Evolutionary conservation across 2,888 invertebrate species (phyloP), one percentile per base, ranked within the genome.

Genomic region (Chydorus sphaericus): DNA sequence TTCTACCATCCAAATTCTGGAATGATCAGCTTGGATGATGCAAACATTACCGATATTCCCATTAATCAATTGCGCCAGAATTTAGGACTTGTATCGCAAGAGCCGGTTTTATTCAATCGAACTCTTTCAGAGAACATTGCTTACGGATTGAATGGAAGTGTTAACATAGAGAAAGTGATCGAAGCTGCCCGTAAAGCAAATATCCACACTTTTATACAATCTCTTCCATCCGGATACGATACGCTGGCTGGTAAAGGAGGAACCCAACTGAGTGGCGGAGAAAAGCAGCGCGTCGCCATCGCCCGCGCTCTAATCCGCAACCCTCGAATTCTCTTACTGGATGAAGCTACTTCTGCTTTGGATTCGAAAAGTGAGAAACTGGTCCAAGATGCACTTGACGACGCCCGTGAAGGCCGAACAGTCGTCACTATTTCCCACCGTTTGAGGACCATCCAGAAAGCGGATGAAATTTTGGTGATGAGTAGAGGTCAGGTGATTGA

Each of bases 41-140:
- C 77, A 62, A 78, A 82, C 64, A 77, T 82, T 31, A 70, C 71
- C n/a, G 70, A 74, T 58, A 75, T 88, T 63, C 81, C 85, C 1
- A 66, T 87, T 20, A 66, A 75, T 1, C 80, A 79, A 54, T 69
- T 86, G 10, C 76, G 94, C 57, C 76, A 79, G 44, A 82, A 87
- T 60, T 77, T 94, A 58, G 91, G 91, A 4, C 83, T 93, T 59
- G 79, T 94, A 1, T 87, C 89, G 3, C 94, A 96, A 71, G 93
- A 94, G 65, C 94, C 92, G 0, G 81, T 85, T 1, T 75, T 94
- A 1, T 94, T 94, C 70, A 87, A 90, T 68, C 77, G 86, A 57
- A 85, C 85, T 8, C 89, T 94, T 57, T 78, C 76, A 1, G 87
- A 93, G 62, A 96, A 96, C 69, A 93, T 96, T 61, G 84, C 86